Base-by-base conservation (phyloP, 2,888 invertebrate species). In the Temnothorax ravouxi region DNA sequence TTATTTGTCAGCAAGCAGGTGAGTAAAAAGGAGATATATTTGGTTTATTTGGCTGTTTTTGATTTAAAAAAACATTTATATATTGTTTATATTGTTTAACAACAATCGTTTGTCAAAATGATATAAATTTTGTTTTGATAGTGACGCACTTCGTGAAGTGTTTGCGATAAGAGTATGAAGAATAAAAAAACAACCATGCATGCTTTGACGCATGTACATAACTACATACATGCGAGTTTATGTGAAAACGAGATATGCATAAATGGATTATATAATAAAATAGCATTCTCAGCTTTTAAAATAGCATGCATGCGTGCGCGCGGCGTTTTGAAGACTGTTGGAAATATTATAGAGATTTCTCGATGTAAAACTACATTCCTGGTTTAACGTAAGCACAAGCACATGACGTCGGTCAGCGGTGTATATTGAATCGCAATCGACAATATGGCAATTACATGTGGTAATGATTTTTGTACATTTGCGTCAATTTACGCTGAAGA, bases 1-100 rank as follows among this genome's bases (percentile, higher is more conserved):
- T 84, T 92, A 67, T 91, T 93, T 50, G 91, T 95, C 83, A 92
- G 93, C 85, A 94, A 94, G 90, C 95, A 95, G 93, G 95, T 95
- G 88, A 94, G 94, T 89, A 74, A 61, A 41, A 2, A 47, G 41
- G 34, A 38, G 29, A 38, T 52, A 21, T 25, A 41, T 18, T n/a
- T 0, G 3, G 0, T 62, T 71, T 18, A 41, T 29, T 18, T 56
- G 34, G 25, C 6, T 9, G 0, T n/a, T 61, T 4, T 59, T 72
- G 0, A 18, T 18, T 6, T 0, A 18, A 50, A 29, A 34, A 62
- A 71, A 38, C 21, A 34, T 29, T 56, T 15, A 9, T 11, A 38
- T 3, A 29, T 3, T 29, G 29, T 29, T 29, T 29, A 29, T 29
- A 29, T 29, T 29, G 29, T 67, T 38, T 9, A 64, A 62, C 18